phyloP scores from a whole-genome alignment of 2,113 vertebrate genomes.

The Pluvialis apricaria region DNA sequence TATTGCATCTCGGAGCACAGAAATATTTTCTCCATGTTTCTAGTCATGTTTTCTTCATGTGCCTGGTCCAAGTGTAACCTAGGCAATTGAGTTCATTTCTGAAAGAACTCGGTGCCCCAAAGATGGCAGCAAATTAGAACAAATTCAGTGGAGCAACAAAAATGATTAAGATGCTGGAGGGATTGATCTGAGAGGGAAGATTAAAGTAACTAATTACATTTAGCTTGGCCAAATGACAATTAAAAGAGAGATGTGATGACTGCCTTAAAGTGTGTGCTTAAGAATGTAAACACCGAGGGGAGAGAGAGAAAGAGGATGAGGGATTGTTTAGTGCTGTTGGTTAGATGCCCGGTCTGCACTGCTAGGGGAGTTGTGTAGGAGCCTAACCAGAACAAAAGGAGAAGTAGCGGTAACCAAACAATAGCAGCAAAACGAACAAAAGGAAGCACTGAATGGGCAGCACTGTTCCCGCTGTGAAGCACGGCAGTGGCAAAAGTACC shows the following conservation, averaged over 20 bases:
- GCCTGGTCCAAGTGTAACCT: background rate
- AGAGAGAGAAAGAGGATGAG: background rate
- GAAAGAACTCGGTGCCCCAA: slow-evolving; percentile 23
- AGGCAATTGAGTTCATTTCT: background rate
- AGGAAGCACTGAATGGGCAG: background rate
- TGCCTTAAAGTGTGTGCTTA: slow-evolving; percentile 42
- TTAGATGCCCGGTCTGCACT: background rate
- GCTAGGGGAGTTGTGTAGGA: background rate
- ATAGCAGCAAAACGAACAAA: background rate
- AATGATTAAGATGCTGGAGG: slow-evolving; percentile 60
- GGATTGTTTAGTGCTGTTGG: background rate
- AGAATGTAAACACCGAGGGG: slow-evolving; percentile 28
- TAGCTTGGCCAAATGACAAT: slow-evolving; percentile 62
- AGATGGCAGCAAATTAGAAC: slow-evolving; percentile 61
- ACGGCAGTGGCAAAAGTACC: background rate
- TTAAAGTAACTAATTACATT: slow-evolving; percentile 67
- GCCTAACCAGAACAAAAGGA: background rate
- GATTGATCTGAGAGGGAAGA: slow-evolving; percentile 56
- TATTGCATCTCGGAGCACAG: background rate
- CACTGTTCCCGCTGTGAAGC: background rate
- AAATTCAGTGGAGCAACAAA: slow-evolving; percentile 57
- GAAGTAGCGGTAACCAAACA: background rate
- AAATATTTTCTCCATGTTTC: background rate
- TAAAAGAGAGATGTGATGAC: slow-evolving; percentile 44
- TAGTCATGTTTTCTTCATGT: background rate